These are phyloP conservation scores for Drosophila kikkawai DNA, from an alignment of 1,140 invertebrate genomes.

Conservation along the genomic window DNA sequence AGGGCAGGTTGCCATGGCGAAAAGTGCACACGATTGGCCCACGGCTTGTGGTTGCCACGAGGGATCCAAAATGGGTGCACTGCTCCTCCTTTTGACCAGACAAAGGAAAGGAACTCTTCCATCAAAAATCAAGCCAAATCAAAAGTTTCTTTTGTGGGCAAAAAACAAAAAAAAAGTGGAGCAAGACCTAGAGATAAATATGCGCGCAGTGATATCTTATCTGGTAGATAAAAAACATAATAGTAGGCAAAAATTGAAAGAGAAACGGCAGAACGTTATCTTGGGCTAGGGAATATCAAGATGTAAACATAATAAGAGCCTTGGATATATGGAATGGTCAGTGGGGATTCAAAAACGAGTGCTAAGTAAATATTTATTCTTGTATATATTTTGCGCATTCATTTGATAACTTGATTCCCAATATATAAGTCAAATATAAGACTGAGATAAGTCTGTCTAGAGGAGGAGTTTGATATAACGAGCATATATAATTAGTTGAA, in stretches of 20 bases:
- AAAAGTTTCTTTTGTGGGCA: conserved; percentile 7
- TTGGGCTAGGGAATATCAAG: conserved; percentile 26
- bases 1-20: conserved; percentile 58
- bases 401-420: conserved; percentile 10
- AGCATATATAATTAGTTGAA: not conserved
- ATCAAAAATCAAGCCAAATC: conserved; percentile 14
- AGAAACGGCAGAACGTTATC: conserved; percentile 33
- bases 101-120: conserved; percentile 9
- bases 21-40: conserved; percentile 20
- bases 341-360: conserved; percentile 8
- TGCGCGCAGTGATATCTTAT: conserved; percentile 53
- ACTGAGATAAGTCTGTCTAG: conserved; percentile 1
- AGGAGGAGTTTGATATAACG: not conserved
- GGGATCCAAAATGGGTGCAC: conserved; percentile 11
- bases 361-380: conserved; percentile 29
- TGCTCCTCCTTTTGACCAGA: conserved; percentile 35
- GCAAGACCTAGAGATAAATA: conserved; percentile 29
- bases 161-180: conserved; percentile 44
- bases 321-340: conserved; percentile 35
- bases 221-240: conserved; percentile 61
- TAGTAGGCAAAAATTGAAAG: conserved; percentile 38
- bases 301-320: conserved; percentile 43
- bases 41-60: conserved; percentile 2
- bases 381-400: conserved; percentile 30
- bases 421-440: not conserved